Conservation (phyloP, 2,113 vertebrate species). For the Casuarius casuarius region DNA sequence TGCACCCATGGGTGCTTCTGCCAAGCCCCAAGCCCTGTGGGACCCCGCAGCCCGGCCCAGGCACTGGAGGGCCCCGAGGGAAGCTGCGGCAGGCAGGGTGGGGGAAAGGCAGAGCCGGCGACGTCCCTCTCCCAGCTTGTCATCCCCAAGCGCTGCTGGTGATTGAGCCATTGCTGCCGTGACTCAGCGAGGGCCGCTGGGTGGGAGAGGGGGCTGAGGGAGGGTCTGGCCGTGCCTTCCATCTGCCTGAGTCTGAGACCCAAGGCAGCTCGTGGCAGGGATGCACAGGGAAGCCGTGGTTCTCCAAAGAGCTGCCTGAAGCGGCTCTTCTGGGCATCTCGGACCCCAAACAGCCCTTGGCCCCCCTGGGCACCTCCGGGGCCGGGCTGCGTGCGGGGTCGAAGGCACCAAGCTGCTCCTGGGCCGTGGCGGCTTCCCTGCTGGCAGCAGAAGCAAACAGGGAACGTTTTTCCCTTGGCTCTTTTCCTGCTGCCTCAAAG, state of each 20-base stretch:
- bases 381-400: too few relatives aligned
- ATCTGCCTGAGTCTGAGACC: too few relatives aligned
- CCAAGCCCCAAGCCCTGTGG: too few relatives aligned
- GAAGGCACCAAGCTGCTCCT: too few relatives aligned
- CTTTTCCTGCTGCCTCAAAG: not conserved
- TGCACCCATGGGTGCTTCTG: too few relatives aligned
- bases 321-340: not conserved
- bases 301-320: not conserved
- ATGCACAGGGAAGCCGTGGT: not conserved
- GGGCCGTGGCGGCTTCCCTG: not conserved
- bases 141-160: not conserved
- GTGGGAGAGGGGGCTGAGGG: rapidly evolving
- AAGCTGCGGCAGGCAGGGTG: too few relatives aligned
- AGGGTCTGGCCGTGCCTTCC: not conserved
- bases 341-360: not conserved
- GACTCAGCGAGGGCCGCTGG: not conserved
- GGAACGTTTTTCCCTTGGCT: not conserved
- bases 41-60: too few relatives aligned
- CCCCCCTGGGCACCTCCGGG: not conserved
- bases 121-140: not conserved
- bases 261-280: not conserved
- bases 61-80: too few relatives aligned
- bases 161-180: not conserved
- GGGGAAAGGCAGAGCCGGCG: too few relatives aligned
- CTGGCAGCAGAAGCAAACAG: not conserved